A percentile compares a stretch with the other conserved stretches of the same genome.
Conservation (phyloP, 2,888 invertebrate species). For the Alviniconcha strummeri region DNA sequence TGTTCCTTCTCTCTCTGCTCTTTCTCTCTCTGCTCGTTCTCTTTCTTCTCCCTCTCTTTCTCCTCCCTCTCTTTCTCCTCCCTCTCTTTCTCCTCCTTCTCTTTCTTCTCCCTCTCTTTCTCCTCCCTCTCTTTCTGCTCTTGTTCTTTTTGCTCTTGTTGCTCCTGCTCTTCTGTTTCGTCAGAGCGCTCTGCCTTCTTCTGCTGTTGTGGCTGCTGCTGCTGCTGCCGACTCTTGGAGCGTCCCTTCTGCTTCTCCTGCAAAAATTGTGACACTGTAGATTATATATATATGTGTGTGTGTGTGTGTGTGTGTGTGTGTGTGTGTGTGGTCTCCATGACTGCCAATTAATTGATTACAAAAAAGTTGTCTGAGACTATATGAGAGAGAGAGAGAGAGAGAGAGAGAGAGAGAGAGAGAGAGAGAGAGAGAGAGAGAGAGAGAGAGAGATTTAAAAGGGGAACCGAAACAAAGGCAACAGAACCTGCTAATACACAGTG, state of each 20-base stretch:
- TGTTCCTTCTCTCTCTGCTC: slow-evolving; percentile 2
- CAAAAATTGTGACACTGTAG: slow-evolving; percentile 31
- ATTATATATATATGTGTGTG: background rate
- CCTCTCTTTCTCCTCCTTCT: background rate
- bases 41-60: background rate
- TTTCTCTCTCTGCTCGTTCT: slow-evolving; percentile 12
- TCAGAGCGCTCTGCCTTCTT: no score
- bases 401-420: no score
- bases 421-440: background rate
- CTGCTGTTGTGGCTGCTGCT: no score
- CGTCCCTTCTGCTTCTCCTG: slow-evolving; percentile 19
- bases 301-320: background rate
- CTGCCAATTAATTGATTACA: no score
- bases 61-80: background rate
- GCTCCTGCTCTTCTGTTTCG: slow-evolving; percentile 5
- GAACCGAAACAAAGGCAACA: background rate
- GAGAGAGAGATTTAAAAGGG: background rate
- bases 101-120: slow-evolving; percentile 11
- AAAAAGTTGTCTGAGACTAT: no score
- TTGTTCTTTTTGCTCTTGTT: background rate
- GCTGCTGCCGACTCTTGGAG: background rate
- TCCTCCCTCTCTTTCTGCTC: background rate
- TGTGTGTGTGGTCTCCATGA: no score
- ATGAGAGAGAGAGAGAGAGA: no score
- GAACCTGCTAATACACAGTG: background rate